A percentile compares a stretch with the other conserved stretches of the same genome.
Evolutionary conservation across 2,113 vertebrate species (phyloP).

Genomic region (Phainopepla nitens): DNA sequence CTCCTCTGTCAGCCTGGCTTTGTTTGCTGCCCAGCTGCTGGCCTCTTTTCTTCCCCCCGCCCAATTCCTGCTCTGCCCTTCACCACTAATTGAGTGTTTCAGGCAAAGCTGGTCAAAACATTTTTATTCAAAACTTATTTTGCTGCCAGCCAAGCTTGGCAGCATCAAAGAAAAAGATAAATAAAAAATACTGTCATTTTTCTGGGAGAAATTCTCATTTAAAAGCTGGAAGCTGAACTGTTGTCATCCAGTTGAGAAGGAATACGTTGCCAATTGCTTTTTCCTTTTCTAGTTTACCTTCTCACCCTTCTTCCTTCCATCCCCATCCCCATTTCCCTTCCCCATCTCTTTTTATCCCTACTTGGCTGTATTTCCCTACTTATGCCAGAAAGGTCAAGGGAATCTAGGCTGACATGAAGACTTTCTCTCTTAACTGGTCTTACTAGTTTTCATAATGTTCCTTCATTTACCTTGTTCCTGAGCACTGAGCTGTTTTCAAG

Average conservation of each 20-base stretch:
- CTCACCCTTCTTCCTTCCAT: background rate
- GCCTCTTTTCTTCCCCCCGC: background rate
- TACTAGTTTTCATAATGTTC: background rate
- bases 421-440: background rate
- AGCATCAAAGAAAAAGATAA: background rate
- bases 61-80: background rate
- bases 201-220: background rate
- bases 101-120: constrained; percentile 15
- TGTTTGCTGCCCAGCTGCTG: background rate
- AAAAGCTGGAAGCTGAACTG: background rate
- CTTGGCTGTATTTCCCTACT: background rate
- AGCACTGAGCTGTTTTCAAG: background rate
- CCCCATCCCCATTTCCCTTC: accelerated
- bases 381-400: background rate
- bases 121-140: constrained; percentile 32
- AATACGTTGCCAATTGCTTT: background rate
- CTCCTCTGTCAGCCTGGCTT: background rate
- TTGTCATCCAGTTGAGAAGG: background rate
- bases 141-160: background rate
- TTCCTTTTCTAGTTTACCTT: background rate
- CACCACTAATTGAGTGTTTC: background rate
- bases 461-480: background rate
- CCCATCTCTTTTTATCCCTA: background rate
- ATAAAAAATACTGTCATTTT: constrained; percentile 7
- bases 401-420: background rate